These are phyloP conservation scores for Melanotaenia parkinsoni DNA, from an alignment of 2,797 vertebrate species.

Conservation along the genomic window DNA sequence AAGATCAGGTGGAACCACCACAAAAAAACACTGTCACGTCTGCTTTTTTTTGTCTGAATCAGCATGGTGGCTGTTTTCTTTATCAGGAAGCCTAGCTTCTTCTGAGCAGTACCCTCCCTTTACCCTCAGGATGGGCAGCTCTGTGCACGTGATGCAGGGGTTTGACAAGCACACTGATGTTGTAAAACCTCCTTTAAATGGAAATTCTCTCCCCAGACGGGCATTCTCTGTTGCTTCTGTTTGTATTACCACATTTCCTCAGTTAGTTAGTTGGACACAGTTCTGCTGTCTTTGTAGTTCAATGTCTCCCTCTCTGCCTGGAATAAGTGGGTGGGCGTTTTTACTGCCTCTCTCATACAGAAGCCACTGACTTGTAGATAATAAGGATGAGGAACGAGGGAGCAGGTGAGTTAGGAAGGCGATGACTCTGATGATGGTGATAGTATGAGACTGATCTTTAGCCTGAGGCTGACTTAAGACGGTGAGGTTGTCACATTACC, in stretches of 20 bases:
- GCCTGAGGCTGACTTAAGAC: slow-evolving; percentile 9
- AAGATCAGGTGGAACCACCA: too few species aligned
- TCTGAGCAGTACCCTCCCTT: slow-evolving; percentile 9
- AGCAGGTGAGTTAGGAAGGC: slow-evolving; percentile 23
- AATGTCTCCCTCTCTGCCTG: slow-evolving; percentile 1
- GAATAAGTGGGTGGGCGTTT: slow-evolving; percentile 38
- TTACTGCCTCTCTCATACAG: slow-evolving; percentile 34
- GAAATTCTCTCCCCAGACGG: background rate
- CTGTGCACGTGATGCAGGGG: slow-evolving; percentile 11
- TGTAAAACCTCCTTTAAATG: slow-evolving; percentile 14
- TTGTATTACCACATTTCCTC: slow-evolving; percentile 26
- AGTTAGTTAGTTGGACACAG: background rate
- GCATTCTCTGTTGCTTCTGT: slow-evolving; percentile 13
- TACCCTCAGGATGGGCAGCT: slow-evolving; percentile 12
- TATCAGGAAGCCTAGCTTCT: background rate
- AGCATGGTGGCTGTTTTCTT: too few species aligned
- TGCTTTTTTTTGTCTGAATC: too few species aligned
- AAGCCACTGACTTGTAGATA: slow-evolving; percentile 42
- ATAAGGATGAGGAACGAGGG: slow-evolving; percentile 39
- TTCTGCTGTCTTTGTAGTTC: slow-evolving; percentile 5
- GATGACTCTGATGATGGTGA: slow-evolving; percentile 58
- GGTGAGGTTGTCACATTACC: background rate
- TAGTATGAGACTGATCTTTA: slow-evolving; percentile 49
- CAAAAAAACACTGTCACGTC: too few species aligned
- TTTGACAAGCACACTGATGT: slow-evolving; percentile 12